Percentiles rank a stretch among this genome's conserved stretches.
These are phyloP conservation scores for Rhinolophus sinicus DNA, from an alignment of 2,113 vertebrate species.

Conservation along the genomic window DNA sequence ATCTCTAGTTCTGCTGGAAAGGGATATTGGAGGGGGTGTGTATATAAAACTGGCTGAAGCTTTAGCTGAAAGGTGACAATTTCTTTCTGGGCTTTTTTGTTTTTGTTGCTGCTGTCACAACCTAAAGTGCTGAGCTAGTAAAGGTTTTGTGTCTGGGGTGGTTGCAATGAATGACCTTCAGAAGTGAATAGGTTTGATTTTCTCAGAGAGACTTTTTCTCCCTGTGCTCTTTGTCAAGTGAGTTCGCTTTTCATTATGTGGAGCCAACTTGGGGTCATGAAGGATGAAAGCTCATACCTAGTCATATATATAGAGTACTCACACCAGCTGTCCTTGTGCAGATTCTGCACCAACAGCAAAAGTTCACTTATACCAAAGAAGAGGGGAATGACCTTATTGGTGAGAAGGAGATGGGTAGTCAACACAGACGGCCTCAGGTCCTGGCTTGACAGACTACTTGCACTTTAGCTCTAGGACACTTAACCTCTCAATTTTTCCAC, in stretches of 20 bases:
- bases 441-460: background rate
- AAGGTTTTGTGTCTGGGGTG: background rate
- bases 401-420: background rate
- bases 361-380: background rate
- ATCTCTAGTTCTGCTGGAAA: background rate
- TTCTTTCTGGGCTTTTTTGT: background rate
- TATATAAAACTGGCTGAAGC: background rate
- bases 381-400: background rate
- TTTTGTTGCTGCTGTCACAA: background rate
- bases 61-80: background rate
- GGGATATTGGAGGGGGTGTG: too few relatives aligned
- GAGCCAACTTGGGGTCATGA: background rate
- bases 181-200: background rate
- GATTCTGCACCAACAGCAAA: background rate
- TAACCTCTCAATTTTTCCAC: conserved; percentile 14
- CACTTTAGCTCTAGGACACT: background rate
- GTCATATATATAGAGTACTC: too few relatives aligned
- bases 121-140: background rate
- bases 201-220: background rate
- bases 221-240: background rate
- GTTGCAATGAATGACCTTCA: background rate
- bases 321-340: background rate
- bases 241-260: background rate
- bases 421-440: background rate
- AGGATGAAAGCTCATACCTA: background rate